Base-by-base conservation (phyloP, 2,888 invertebrate species). In the Epinotia bilunana region DNA sequence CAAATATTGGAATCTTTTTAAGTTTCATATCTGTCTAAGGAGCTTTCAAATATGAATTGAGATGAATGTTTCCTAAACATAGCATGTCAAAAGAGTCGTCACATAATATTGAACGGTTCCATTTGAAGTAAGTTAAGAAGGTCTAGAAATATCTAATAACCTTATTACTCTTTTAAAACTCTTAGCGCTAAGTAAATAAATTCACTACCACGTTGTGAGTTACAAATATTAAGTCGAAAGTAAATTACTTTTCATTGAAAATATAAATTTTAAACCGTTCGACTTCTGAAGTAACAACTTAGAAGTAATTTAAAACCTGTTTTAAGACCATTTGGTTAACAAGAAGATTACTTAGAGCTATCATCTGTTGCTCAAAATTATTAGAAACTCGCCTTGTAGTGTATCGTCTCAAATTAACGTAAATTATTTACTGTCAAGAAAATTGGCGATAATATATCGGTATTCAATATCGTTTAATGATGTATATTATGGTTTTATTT, bases 291-390 rank as follows among this genome's bases (percentile, higher is more conserved):
- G 80, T 78, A 83, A 78, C 77, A 79, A 82, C 62, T 81, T 81
- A 80, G 81, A 80, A 84, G 86, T 83, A 82, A 84, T 83, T 84
- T 79, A 68, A 83, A 85, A 86, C 84, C 84, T 80, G 87, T 87
- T 86, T 78, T 80, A 77, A 78, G 79, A 80, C 79, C 77, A 83
- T 84, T 84, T 79, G 78, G 84, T 85, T 84, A 87, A 86, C 85
- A 83, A 86, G 84, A 84, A 83, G 83, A 86, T 88, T 86, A 83
- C 83, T 85, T 83, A 83, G 79, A 81, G 77, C 78, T 80, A 82
- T 83, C 81, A 81, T 78, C 79, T 81, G 79, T 83, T 83, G 83
- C 82, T 70, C 73, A 71, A 76, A 78, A 76, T 76, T 72, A 76
- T 86, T 86, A 87, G 85, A 83, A 84, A 84, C 83, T 85, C 80